Conservation (phyloP, 2,888 invertebrate species). For the Eupithecia tripunctaria region DNA sequence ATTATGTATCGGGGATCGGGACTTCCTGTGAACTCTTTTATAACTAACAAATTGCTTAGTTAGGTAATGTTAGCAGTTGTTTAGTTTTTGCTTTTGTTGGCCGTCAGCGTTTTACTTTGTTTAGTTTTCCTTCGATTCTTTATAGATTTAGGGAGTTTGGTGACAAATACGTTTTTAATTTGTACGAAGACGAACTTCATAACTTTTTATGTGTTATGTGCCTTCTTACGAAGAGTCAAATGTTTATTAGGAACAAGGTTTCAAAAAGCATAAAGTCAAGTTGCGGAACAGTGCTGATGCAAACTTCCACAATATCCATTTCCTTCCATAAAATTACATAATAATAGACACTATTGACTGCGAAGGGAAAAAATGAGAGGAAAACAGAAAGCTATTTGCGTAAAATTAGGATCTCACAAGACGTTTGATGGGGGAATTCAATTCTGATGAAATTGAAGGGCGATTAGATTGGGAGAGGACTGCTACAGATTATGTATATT, state of each 20-base stretch:
- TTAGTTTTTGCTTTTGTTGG: slow-evolving; percentile 20
- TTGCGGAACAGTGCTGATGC: neutral
- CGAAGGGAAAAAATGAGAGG: slow-evolving; percentile 39
- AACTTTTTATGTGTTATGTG: neutral
- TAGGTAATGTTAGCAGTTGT: slow-evolving; percentile 41
- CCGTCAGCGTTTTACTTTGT: slow-evolving; percentile 32
- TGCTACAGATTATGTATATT: slow-evolving; percentile 29
- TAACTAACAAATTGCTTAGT: slow-evolving; percentile 45
- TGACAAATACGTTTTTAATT: slow-evolving; percentile 3
- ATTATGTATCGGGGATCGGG: slow-evolving; percentile 54
- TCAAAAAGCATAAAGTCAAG: neutral
- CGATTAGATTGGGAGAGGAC: slow-evolving; percentile 67
- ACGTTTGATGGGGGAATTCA: slow-evolving; percentile 74
- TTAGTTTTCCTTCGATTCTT: slow-evolving; percentile 24
- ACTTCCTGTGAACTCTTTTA: slow-evolving; percentile 44
- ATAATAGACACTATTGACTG: slow-evolving; percentile 36
- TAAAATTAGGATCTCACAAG: slow-evolving; percentile 72
- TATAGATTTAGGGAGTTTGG: slow-evolving; percentile 18
- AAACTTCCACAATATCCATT: slow-evolving; percentile 11
- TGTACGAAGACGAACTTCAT: neutral
- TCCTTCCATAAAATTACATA: slow-evolving; percentile 19
- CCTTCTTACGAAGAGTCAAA: neutral
- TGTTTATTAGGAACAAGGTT: neutral
- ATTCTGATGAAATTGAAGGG: slow-evolving; percentile 70
- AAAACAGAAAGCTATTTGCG: slow-evolving; percentile 64